Evolutionary conservation across 2,888 invertebrate genomes (phyloP).

Genomic region (Campoplex nolae): DNA sequence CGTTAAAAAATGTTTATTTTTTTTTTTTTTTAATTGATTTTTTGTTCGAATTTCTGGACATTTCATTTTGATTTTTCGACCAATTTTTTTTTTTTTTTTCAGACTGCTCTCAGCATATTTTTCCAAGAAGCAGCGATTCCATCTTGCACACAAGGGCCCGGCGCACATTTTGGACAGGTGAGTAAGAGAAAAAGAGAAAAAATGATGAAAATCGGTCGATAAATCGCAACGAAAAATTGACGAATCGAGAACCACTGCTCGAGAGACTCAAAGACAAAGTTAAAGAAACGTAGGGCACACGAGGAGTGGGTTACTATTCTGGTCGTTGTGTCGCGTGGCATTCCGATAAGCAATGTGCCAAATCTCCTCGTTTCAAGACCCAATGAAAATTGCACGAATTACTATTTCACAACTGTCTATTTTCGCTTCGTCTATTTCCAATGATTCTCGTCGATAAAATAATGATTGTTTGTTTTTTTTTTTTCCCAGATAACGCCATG

Average conservation of each 20-base stretch:
- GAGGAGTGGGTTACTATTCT: constrained; percentile 79
- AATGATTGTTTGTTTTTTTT: neutral
- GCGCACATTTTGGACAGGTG: constrained; percentile 94
- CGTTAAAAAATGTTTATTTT: neutral
- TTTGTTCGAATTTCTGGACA: neutral
- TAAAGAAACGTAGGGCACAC: constrained; percentile 66
- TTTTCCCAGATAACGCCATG: constrained; percentile 93
- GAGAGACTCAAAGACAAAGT: constrained; percentile 51
- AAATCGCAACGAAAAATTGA: neutral
- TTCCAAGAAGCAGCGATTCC: constrained; percentile 96
- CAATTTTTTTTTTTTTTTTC: constrained; percentile 73
- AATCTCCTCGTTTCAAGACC: constrained; percentile 74
- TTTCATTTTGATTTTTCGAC: neutral
- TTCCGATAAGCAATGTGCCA: constrained; percentile 83
- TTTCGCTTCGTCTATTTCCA: neutral
- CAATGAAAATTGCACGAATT: constrained; percentile 55
- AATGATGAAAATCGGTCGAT: neutral
- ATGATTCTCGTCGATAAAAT: neutral
- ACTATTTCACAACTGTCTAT: neutral
- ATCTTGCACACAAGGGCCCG: constrained; percentile 90
- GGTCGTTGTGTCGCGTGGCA: constrained; percentile 76
- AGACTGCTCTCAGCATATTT: constrained; percentile 97
- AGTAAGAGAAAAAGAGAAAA: constrained; percentile 71
- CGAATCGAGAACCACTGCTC: constrained; percentile 77
- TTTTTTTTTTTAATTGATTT: neutral